phyloP scores from a whole-genome alignment of 2,113 vertebrate genomes.

The Ailurus styani region DNA sequence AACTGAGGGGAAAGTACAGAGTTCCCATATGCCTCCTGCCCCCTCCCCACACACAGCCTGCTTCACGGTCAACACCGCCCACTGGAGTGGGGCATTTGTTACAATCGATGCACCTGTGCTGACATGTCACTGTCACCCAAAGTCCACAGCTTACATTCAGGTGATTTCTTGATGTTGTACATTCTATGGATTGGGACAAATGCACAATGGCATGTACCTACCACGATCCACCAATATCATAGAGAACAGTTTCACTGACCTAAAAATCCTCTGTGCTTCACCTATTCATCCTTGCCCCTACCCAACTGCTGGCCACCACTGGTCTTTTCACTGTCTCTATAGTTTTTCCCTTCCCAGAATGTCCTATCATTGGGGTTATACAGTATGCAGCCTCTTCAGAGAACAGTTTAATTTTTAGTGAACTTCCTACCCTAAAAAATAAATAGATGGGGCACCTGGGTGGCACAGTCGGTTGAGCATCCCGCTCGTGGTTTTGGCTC shows the following conservation, averaged over 20 bases:
- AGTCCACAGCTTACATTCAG: rapidly evolving
- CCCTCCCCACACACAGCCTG: too few species aligned
- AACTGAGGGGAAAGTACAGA: neutral
- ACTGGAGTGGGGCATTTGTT: neutral
- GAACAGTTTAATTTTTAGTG: neutral
- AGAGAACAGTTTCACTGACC: neutral
- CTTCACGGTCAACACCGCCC: neutral
- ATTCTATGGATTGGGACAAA: neutral
- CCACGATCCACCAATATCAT: rapidly evolving
- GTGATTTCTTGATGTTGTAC: neutral
- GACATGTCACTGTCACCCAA: neutral
- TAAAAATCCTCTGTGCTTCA: neutral
- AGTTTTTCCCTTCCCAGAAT: neutral
- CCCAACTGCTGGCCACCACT: neutral
- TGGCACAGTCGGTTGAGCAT: neutral
- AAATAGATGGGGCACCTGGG: neutral
- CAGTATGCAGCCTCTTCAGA: neutral
- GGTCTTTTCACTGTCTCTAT: neutral
- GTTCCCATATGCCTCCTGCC: too few species aligned
- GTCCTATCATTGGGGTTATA: neutral
- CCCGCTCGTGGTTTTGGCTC: neutral
- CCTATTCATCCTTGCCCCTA: neutral
- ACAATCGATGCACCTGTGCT: rapidly evolving
- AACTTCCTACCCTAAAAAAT: neutral
- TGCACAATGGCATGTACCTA: rapidly evolving